Base-by-base conservation (phyloP, 2,113 vertebrate genomes). In the Lasiurus borealis region DNA sequence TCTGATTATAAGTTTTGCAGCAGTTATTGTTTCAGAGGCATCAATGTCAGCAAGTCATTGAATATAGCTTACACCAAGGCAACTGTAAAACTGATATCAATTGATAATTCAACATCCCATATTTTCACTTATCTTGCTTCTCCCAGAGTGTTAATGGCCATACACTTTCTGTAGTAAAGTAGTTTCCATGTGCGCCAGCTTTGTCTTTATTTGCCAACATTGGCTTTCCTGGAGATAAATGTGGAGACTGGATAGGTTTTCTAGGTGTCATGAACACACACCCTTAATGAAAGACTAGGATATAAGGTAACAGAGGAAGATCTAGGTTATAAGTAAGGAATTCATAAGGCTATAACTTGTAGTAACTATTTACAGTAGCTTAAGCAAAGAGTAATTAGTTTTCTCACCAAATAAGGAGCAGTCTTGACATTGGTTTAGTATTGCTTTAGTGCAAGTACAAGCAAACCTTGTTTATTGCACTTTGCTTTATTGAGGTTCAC, bases 341-440 rank as follows among this genome's bases (percentile, higher is more conserved):
- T 91, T 76, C 8, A 81, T 94, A 57, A 52, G 21, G 52, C 7
- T 40, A 34, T 15, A 46, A 13, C 89, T 91, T 57, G 34, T 66
- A 36, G 8, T 80, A 92, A 57, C 2, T 78, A 57, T 27, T 93
- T 88, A 62, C 10, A 81, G 13, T 82, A 85, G 18, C 12, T 15
- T 87, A 87, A 95, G 78, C 23, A 91, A 83, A 86, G 46, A 82
- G 27, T 8, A 40, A 13, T 50, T 75, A 15, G 21, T 59, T 91
- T 73, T 81, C 36, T 46, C 11, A 72, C 1, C 31, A 72, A 87
- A 68, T 59, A 21, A 77, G 27, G 64, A 89, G 6, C 14, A 48
- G 29, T 40, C 29, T 81, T 86, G 57, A 23, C 50, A 50, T 83
- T 36, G 12, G 57, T 71, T 88, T 83, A 68, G 52, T 76, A 52